Percentiles rank a stretch among this genome's conserved stretches.
phyloP scores from a whole-genome alignment of 2,113 vertebrate genomes.

The Gavialis gangeticus region DNA sequence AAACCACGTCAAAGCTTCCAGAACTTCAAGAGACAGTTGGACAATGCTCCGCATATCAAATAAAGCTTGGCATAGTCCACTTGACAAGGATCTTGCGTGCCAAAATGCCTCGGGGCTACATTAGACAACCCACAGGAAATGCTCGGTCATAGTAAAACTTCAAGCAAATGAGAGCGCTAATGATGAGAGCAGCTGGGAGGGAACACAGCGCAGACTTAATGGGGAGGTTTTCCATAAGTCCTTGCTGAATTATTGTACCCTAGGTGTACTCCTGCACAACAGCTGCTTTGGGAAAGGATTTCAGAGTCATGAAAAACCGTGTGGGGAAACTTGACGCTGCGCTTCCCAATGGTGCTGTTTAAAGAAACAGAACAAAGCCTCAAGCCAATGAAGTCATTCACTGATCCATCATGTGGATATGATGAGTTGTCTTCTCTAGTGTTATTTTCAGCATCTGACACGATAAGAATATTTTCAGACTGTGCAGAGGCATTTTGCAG shows the following conservation, averaged over 20 bases:
- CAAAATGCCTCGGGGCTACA: neutral
- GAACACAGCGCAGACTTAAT: neutral
- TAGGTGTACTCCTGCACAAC: neutral
- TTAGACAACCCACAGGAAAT: neutral
- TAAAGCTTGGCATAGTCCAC: neutral
- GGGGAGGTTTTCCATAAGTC: neutral
- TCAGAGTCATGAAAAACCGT: neutral
- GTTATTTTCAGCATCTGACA: neutral
- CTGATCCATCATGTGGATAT: neutral
- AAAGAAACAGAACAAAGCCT: neutral
- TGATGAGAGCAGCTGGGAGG: neutral
- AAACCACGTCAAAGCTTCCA: neutral
- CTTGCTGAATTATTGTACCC: neutral
- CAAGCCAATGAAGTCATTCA: neutral
- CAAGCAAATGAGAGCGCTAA: neutral
- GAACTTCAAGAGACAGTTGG: neutral
- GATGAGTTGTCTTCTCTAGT: neutral
- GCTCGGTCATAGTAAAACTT: neutral
- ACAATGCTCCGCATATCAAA: neutral
- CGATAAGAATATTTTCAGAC: neutral
- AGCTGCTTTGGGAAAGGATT: neutral
- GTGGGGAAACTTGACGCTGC: neutral
- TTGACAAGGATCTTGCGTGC: neutral
- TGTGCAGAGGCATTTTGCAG: neutral
- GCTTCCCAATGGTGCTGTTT: neutral